These are phyloP conservation scores for Tachycineta bicolor DNA, from an alignment of 2,113 vertebrate species.

Conservation along the genomic window DNA sequence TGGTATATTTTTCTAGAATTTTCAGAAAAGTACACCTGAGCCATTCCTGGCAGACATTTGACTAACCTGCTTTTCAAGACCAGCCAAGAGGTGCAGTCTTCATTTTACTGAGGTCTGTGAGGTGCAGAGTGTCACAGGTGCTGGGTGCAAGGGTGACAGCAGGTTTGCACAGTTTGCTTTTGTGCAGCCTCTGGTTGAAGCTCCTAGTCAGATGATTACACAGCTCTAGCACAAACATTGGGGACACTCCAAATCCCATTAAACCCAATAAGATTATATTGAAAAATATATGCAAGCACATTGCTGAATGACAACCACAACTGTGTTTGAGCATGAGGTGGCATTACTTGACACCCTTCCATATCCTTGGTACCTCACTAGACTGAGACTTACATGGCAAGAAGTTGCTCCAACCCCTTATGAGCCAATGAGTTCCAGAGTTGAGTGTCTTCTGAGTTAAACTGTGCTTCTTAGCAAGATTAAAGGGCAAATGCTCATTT, in stretches of 20 bases:
- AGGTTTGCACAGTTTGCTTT: not conserved
- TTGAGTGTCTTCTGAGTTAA: not conserved
- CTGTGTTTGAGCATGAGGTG: not conserved
- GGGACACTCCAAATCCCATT: not conserved
- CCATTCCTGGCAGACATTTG: not conserved
- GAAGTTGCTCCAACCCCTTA: not conserved
- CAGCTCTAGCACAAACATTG: not conserved
- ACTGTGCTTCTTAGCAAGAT: not conserved
- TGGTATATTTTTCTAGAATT: not conserved
- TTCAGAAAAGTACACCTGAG: not conserved
- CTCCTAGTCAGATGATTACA: not conserved
- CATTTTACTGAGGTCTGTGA: not conserved
- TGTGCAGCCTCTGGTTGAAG: not conserved
- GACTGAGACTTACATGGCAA: not conserved
- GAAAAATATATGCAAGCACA: not conserved
- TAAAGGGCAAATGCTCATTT: not conserved
- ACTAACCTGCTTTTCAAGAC: not conserved
- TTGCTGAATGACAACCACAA: not conserved
- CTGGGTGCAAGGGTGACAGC: not conserved
- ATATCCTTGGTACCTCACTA: not conserved
- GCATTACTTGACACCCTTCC: not conserved
- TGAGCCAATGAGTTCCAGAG: not conserved
- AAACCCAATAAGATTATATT: not conserved
- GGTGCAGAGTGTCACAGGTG: not conserved
- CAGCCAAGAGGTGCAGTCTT: not conserved